Conservation (phyloP, 2,113 vertebrate genomes). For the Aspidoscelis tigris region DNA sequence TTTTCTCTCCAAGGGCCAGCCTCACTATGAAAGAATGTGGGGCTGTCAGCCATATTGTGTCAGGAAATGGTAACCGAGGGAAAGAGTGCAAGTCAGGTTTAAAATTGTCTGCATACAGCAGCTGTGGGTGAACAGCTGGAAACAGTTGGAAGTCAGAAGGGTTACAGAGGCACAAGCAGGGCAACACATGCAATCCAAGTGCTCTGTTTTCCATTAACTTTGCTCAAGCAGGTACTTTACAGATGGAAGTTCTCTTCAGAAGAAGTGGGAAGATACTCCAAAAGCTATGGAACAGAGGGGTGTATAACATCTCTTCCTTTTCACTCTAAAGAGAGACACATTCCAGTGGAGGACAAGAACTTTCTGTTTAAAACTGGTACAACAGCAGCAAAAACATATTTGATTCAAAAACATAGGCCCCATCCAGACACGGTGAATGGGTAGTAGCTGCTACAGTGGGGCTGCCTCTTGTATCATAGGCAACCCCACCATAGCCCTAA, state of each 20-base stretch:
- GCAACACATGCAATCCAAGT: conserved; percentile 25
- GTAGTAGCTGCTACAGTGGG: too few species aligned
- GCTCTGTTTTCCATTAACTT: neutral
- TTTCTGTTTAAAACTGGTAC: neutral
- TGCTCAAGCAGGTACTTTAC: conserved; percentile 6
- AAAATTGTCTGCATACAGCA: conserved; percentile 23
- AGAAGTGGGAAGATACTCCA: neutral
- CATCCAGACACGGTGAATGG: too few species aligned
- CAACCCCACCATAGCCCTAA: too few species aligned
- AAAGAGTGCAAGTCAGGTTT: neutral
- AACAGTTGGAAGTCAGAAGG: conserved; percentile 27
- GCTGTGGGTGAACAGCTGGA: conserved; percentile 31
- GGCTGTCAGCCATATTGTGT: neutral
- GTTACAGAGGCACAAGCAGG: conserved; percentile 22
- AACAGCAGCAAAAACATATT: too few species aligned
- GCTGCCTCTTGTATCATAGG: too few species aligned
- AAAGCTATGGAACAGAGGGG: neutral
- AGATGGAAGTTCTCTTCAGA: conserved; percentile 1
- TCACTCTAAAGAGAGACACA: neutral
- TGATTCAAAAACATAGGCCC: too few species aligned
- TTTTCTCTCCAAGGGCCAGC: neutral
- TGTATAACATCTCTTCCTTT: neutral
- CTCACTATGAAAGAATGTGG: neutral
- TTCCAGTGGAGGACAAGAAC: neutral
- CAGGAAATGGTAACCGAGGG: neutral